phyloP scores from a whole-genome alignment of 2,797 vertebrate species.

The Crypturellus tataupa region DNA sequence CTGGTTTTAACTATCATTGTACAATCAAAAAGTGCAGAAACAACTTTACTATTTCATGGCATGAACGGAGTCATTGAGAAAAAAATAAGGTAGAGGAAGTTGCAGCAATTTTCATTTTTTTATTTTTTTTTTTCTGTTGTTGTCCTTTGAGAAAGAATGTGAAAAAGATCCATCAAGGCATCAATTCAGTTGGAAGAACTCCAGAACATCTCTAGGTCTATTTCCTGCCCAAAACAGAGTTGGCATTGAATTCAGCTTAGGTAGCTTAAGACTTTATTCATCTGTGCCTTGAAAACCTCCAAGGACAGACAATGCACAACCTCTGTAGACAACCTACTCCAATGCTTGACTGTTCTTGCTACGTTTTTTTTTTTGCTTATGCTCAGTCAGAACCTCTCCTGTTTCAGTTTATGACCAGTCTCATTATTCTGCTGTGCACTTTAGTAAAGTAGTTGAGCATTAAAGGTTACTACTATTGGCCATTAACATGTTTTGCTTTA shows the following conservation, averaged over 20 bases:
- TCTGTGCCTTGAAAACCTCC: neutral
- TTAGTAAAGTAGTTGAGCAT: neutral
- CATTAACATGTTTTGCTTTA: neutral
- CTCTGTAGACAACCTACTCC: neutral
- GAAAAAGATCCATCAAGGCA: neutral
- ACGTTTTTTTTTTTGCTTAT: neutral
- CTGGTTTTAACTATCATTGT: neutral
- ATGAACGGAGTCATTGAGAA: neutral
- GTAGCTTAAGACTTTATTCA: neutral
- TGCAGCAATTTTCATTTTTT: neutral
- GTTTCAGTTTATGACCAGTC: neutral
- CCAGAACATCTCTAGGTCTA: neutral
- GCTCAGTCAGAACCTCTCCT: neutral
- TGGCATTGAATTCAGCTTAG: neutral
- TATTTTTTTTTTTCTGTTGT: neutral
- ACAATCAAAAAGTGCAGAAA: neutral
- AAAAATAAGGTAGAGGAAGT: neutral
- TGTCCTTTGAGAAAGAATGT: neutral
- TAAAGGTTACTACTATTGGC: neutral
- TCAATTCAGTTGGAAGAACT: neutral
- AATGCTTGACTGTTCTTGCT: neutral
- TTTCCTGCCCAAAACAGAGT: neutral
- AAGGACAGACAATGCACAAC: neutral
- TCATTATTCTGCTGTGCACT: neutral
- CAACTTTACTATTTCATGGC: accelerated